Conservation (phyloP, 2,888 invertebrate genomes). For the Osmoderma eremita region DNA sequence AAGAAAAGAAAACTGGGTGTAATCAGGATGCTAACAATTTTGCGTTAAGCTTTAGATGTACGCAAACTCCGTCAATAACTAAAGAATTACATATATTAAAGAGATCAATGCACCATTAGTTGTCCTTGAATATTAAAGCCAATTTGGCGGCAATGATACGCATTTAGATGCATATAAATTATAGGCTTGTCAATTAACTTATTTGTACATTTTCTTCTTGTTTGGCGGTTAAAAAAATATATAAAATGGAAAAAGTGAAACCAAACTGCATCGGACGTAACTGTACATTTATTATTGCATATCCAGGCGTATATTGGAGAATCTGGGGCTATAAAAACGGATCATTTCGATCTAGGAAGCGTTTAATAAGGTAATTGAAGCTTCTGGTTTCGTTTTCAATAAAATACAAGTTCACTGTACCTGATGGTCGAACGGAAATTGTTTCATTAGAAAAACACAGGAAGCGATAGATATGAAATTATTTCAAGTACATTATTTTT, state of each 20-base stretch:
- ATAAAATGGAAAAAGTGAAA: slow-evolving; percentile 25
- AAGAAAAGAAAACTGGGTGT: no score
- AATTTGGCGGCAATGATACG: slow-evolving; percentile 10
- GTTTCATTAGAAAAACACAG: no score
- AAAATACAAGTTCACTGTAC: slow-evolving; percentile 14
- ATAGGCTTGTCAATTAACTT: no score
- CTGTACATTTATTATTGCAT: no score
- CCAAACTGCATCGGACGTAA: no score
- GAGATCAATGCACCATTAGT: slow-evolving; percentile 24
- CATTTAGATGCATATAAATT: background rate
- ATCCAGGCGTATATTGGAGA: no score
- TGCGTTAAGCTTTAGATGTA: background rate
- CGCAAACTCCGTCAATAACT: slow-evolving; percentile 11
- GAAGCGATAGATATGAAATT: no score
- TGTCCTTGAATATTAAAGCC: slow-evolving; percentile 28
- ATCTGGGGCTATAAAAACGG: no score
- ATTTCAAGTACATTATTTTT: no score
- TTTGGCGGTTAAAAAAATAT: no score
- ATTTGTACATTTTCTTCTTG: no score
- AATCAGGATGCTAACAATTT: no score
- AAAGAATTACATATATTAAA: slow-evolving; percentile 2
- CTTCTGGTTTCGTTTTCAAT: slow-evolving; percentile 27
- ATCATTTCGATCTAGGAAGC: slow-evolving; percentile 1
- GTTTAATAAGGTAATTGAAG: slow-evolving; percentile 7
- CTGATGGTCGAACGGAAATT: background rate